A percentile compares a stretch with the other conserved stretches of the same genome.
Conservation (phyloP, 2,888 invertebrate species). For the Zygogramma bicolorata region DNA sequence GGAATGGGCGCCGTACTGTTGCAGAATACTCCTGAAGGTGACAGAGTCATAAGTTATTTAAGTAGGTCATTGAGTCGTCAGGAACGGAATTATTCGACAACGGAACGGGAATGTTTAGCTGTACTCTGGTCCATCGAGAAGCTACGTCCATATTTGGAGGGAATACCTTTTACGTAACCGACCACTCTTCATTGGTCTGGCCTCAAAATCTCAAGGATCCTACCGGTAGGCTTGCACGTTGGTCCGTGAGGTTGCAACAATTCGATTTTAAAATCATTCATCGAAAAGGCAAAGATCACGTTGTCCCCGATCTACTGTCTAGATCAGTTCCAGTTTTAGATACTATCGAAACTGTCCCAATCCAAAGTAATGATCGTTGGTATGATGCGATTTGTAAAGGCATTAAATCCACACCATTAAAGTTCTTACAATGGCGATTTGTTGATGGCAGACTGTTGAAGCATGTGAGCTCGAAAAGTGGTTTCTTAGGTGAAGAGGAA, state of each 20-base stretch:
- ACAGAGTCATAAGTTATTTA: no score
- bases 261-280: slow-evolving; percentile 43
- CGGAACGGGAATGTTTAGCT: no score
- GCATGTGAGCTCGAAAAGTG: slow-evolving; percentile 26
- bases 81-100: no score
- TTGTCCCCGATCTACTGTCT: slow-evolving; percentile 33
- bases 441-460: slow-evolving; percentile 39
- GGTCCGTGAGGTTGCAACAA: slow-evolving; percentile 30
- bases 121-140: no score
- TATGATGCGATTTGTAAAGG: slow-evolving; percentile 33
- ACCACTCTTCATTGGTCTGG: no score
- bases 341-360: not conserved
- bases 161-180: no score
- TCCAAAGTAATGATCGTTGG: slow-evolving; percentile 35
- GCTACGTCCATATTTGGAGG: no score
- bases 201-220: no score
- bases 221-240: slow-evolving; percentile 40
- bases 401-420: slow-evolving; percentile 17
- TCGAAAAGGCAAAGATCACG: slow-evolving; percentile 29
- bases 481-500: slow-evolving; percentile 20
- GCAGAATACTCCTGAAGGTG: no score
- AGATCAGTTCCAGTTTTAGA: slow-evolving; percentile 22
- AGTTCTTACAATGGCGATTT: slow-evolving; percentile 43
- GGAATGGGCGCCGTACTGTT: no score
- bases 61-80: no score